Base-by-base conservation (phyloP, 2,113 vertebrate genomes). In the Microcebus griseorufus region DNA sequence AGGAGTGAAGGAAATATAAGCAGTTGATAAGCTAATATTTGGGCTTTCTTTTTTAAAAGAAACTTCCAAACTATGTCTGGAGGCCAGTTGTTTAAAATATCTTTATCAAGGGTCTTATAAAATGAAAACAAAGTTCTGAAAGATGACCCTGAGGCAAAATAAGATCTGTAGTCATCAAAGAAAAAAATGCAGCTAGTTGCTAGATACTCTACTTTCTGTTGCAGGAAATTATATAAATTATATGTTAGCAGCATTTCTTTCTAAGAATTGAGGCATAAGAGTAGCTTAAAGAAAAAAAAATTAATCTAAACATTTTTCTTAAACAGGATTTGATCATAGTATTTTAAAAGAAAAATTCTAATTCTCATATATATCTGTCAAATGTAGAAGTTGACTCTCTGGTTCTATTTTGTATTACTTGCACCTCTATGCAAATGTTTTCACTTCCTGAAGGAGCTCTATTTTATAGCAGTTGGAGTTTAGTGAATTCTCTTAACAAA, bases 111-210 rank as follows among this genome's bases (percentile, higher is more conserved):
- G 55, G 22, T 79, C 12, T 93, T 81, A 64, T 13, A 76, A 27
- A 88, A 85, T 72, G 34, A 76, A 72, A 91, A 94, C 42, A 92
- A 75, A 92, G 20, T 73, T 93, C 39, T 90, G 34, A 93, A 94
- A 80, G 25, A 84, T 60, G 51, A 84, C 29, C 60, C 65, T 45
- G 45, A 72, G 22, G 45, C 48, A 82, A 14, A 75, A 39, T 81
- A 48, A 72, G 17, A 67, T 67, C 55, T 86, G 16, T 29, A 73
- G 29, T 51, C 42, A 94, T 78, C 48, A 81, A 90, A 25, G 12
- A 70, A 48, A 97, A 84, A 96, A 88, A 48, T n/a, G 5, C 5
- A 67, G 48, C 58, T 79, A 72, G 69, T 94, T 87, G 95, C n/a
- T 65, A 75, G 42, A 25, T n/a, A 83, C 2, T 48, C 13, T 67